Evolutionary conservation across 2,113 vertebrate genomes (phyloP), one percentile per base, ranked within the genome.

Genomic region (Serilophus lunatus): DNA sequence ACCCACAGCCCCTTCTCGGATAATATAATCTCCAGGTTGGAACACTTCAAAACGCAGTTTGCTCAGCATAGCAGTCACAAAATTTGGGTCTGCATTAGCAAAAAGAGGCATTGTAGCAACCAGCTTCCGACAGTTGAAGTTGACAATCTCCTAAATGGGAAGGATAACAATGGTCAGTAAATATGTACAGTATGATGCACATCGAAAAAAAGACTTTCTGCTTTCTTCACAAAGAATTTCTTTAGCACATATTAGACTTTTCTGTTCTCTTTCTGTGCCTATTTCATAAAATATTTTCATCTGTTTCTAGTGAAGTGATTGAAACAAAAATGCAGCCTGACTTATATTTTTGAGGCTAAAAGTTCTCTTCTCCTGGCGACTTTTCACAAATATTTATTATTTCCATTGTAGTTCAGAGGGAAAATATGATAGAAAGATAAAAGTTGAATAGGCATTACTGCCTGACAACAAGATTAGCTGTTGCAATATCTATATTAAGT

Each of bases 81-180:
- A 99, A 98, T 99, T 99, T 65, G 99, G 99, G 97, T 99, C 99
- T 3, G 99, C 99, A 1, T 99, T 99, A 50, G 99, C 99, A 85
- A 99, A 99, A 87, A 99, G 98, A 22, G 99, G 99, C 99, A 99
- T 99, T 8, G 99, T 99, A 92, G 99, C 99, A 86, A 99, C 99
- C 16, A 99, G 98, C 86, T 99, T 99, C 50, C 99, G 98, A 88
- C 99, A 99, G 79, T 99, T 99, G 96, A 99, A 99, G 98, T 99
- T 99, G 92, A 99, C 99, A 45, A 99, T 99, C 97, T 99, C 99
- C 99, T 99, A 96, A 85, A 95, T 40, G 28, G 50, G 31, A 82
- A 70, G 77, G 3, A 86, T 33, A 89, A 68, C 18, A 72, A 56
- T 33, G 45, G 60, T 93, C 47, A 95, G 56, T 28, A 91, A 83